A percentile compares a stretch with the other conserved stretches of the same genome.
Evolutionary conservation across 1,140 invertebrate genomes (phyloP).

Genomic region (Anadara kagoshimensis): DNA sequence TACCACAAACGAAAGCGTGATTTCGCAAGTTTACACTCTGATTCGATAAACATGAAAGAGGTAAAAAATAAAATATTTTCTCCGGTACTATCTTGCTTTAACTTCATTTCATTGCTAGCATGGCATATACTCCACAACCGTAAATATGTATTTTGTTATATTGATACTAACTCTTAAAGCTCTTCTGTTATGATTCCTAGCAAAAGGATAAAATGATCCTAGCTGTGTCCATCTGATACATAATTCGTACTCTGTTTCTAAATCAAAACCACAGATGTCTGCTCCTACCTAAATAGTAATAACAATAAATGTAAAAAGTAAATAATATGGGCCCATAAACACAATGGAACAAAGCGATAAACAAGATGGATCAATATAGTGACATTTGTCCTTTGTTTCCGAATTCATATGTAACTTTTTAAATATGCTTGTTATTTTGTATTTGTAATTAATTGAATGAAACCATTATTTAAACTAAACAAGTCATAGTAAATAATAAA

Average conservation of each 20-base stretch:
- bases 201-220: constrained; percentile 65
- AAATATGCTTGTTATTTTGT: too few species aligned
- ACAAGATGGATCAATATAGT: too few species aligned
- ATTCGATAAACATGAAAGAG: too few species aligned
- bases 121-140: neutral
- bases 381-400: too few species aligned
- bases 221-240: constrained; percentile 64
- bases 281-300: constrained; percentile 62
- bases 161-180: constrained; percentile 7
- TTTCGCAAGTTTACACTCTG: too few species aligned
- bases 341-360: too few species aligned
- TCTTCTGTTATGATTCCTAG: constrained; percentile 59
- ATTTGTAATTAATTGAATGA: too few species aligned
- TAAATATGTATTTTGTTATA: neutral
- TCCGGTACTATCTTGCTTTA: neutral
- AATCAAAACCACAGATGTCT: constrained; percentile 66
- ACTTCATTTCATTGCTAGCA: neutral
- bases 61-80: too few species aligned
- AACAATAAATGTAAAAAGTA: constrained; percentile 7
- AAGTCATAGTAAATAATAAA: too few species aligned
- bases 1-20: too few species aligned
- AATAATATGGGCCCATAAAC: neutral
- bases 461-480: too few species aligned
- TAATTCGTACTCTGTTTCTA: constrained; percentile 52
- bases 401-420: too few species aligned